Conservation (phyloP, 1,140 invertebrate genomes). For the Drosophila pruinosa region DNA sequence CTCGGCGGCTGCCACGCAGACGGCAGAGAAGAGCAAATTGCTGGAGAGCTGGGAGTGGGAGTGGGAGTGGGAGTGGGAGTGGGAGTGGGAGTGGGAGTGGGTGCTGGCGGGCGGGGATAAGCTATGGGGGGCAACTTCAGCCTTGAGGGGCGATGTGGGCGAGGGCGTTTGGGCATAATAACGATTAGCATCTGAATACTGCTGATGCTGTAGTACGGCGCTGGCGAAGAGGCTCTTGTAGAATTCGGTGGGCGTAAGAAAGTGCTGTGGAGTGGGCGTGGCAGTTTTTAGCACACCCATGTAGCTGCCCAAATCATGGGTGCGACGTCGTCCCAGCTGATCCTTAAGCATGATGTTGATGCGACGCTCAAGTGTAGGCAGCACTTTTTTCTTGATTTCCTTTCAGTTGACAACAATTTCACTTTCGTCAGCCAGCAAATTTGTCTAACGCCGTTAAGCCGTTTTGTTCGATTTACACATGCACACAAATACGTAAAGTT, state of each 20-base stretch:
- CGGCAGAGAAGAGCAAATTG: slow-evolving; percentile 76
- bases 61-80: no score
- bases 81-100: no score
- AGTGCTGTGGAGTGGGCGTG: slow-evolving; percentile 77
- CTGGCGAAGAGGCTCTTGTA: slow-evolving; percentile 90
- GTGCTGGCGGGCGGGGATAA: slow-evolving; percentile 14
- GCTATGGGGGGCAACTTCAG: background rate
- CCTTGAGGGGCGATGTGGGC: slow-evolving; percentile 10
- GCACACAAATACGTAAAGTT: slow-evolving; percentile 17
- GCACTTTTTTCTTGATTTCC: slow-evolving; percentile 34
- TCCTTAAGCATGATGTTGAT: slow-evolving; percentile 54
- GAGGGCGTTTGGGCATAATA: slow-evolving; percentile 52
- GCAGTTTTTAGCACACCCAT: slow-evolving; percentile 35
- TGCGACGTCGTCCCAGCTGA: slow-evolving; percentile 57
- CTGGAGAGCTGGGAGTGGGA: slow-evolving; percentile 56
- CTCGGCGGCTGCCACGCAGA: slow-evolving; percentile 57
- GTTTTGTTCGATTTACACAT: slow-evolving; percentile 62
- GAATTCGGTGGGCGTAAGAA: slow-evolving; percentile 89
- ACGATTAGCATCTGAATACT: slow-evolving; percentile 38
- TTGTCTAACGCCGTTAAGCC: slow-evolving; percentile 68
- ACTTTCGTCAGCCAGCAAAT: slow-evolving; percentile 50
- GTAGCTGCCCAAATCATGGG: slow-evolving; percentile 31
- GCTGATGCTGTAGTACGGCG: slow-evolving; percentile 84
- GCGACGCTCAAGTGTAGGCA: slow-evolving; percentile 58
- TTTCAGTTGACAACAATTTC: slow-evolving; percentile 38